Evolutionary conservation across 2,888 invertebrate species (phyloP), one percentile per base, ranked within the genome.

Genomic region (Tromatobia lineatoria): DNA sequence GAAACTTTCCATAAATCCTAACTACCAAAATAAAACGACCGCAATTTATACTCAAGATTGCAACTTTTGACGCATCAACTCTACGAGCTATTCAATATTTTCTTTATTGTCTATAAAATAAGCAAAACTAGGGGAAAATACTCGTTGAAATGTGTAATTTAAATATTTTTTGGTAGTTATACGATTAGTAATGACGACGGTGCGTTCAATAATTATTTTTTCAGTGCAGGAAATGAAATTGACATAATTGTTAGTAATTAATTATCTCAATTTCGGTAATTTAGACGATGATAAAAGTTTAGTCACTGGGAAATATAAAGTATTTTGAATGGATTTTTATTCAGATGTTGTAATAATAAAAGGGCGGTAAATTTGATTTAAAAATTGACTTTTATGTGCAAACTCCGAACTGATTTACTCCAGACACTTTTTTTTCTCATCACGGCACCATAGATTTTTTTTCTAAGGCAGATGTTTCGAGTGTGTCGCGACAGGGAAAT

Each of bases 1-100:
- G 57, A 45, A 75, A 59, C 47, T 23, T 71, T 70, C n/a, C 34
- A 23, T 18, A 59, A 64, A 64, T 64, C 57, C 8, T 11, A 34
- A 1, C 20, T 59, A 23, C 23, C 18, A 42, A 64, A 70, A 67
- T 57, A 59, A 59, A 54, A 57, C 18, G 59, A 59, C 15, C 2
- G 23, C 57, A 23, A 57, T 52, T 20, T 7, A 38, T 38, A 38
- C 7, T 0, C 18, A n/a, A 52, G 50, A 50, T 3, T 50, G n/a
- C n/a, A n/a, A 45, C 3, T 13, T 45, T 15, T 13, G 45, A 45
- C 15, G 42, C 42, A 13, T 10, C 13, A 13, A 42, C 1, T 42
- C 42, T 3, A 42, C 1, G 3, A 42, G 13, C 3, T 45, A 3
- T 7, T 0, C 2, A 45, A 11, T 2, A 13, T 11, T 45, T 45